Conservation (phyloP, 2,113 vertebrate species). For the Ameiurus melas region DNA sequence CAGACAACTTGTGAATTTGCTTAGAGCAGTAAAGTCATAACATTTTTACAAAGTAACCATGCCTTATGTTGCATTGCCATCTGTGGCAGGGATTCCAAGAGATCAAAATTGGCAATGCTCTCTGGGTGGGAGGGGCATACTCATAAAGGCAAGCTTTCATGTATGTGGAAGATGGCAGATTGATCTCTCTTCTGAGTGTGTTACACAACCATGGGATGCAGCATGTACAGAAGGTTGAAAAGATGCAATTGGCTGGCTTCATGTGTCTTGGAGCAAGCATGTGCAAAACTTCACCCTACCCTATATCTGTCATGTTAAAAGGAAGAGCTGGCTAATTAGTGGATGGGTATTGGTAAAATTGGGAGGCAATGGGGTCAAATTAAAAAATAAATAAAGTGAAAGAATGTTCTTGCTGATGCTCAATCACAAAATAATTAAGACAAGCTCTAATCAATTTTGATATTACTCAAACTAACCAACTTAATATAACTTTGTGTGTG, state of each 20-base stretch:
- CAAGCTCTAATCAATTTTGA: neutral
- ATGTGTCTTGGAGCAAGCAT: neutral
- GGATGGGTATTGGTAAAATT: neutral
- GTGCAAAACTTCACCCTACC: neutral
- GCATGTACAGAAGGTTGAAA: neutral
- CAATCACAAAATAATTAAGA: neutral
- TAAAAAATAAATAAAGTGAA: neutral
- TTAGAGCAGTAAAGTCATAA: neutral
- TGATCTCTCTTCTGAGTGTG: neutral
- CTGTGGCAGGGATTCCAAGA: neutral
- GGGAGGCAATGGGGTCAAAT: neutral
- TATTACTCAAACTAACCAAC: neutral
- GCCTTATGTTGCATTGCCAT: neutral
- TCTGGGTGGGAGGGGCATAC: neutral
- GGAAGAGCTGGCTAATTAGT: neutral
- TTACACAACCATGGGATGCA: neutral
- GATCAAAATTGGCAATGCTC: neutral
- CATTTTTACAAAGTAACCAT: neutral
- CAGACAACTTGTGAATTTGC: neutral
- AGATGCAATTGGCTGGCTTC: neutral
- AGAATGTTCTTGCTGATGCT: neutral
- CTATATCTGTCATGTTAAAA: neutral
- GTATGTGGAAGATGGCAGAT: neutral
- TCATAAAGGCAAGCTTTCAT: neutral
- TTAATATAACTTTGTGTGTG: neutral